Conservation (phyloP, 2,113 vertebrate genomes). For the Aix galericulata region DNA sequence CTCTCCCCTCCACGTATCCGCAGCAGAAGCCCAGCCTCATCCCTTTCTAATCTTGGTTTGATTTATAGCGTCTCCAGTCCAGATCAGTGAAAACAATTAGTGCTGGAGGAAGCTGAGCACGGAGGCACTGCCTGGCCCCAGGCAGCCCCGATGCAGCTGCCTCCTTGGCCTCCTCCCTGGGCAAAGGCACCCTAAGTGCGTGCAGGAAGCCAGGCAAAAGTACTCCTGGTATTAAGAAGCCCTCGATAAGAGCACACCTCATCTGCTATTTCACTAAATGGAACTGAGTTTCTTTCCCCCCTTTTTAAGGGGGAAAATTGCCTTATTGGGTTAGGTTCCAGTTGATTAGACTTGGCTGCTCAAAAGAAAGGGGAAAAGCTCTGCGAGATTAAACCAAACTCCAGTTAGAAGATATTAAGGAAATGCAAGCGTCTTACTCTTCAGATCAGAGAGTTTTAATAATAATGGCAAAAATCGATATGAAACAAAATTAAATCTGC, state of each 20-base stretch:
- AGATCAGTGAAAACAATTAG: background rate
- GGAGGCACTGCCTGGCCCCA: background rate
- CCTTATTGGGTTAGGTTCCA: background rate
- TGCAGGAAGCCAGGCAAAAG: background rate
- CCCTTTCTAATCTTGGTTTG: background rate
- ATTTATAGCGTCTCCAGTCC: background rate
- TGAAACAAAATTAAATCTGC: constrained; percentile 40
- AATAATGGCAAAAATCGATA: constrained; percentile 52
- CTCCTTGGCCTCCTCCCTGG: background rate
- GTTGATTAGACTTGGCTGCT: background rate
- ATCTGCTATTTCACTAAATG: background rate
- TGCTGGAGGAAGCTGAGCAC: background rate
- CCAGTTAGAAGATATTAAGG: background rate
- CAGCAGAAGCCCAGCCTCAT: background rate
- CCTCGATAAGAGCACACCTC: rapidly evolving
- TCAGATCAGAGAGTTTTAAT: constrained; percentile 39
- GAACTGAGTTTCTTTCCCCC: background rate
- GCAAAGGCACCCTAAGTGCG: background rate
- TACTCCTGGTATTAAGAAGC: background rate
- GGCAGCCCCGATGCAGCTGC: background rate
- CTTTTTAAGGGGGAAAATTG: background rate
- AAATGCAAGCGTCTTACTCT: constrained; percentile 17
- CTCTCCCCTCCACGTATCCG: background rate
- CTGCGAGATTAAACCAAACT: background rate
- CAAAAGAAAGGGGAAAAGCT: background rate